Base-by-base conservation (phyloP, 2,888 invertebrate genomes). In the Drosophila basisetae region DNA sequence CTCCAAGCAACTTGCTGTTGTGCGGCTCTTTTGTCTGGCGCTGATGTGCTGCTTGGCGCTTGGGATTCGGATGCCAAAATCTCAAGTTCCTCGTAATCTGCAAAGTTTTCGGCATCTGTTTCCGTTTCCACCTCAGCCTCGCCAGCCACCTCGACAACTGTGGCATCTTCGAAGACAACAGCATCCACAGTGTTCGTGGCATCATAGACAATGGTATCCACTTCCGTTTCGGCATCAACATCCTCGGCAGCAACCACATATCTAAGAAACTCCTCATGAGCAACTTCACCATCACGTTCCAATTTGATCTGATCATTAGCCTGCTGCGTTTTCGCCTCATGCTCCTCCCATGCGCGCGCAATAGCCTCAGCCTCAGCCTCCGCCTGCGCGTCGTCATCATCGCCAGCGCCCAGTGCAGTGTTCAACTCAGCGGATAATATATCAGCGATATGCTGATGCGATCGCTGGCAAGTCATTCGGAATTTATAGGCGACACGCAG, bases 371-470 rank as follows among this genome's bases (percentile, higher is more conserved):
- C 61, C 18, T 56, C 56, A 16, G 25, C 47, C 0, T 64, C 56
- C 1, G 68, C 55, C 2, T 83, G 87, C 9, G 74, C 85, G 0
- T 73, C 67, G 2, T 73, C 73, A 0, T 64, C 67, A 4, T 75
- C 73, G 9, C 39, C 65, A 1, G 25, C 58, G 1, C 18, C 68
- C 31, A 41, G 31, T 1, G 31, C 7, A 2, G 56, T 68, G 9
- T 50, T 62, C 7, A 71, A 39, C 47, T 83, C 86, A 4, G 84
- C 84, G n/a, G 68, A 62, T 18, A 87, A 31, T 74, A 90, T 73
- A n/a, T 87, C 86, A 18, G 84, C 85, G n/a, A 92, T 80, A 33
- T 92, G 91, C 59, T 89, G 90, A 76, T 92, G 90, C 5, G 92
- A 92, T 49, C 89, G 80, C 68, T 92, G 92, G 60, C 92, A 92